Evolutionary conservation across 2,113 vertebrate species (phyloP), one percentile per base, ranked within the genome.

Genomic region (Chlamydotis undulata): DNA sequence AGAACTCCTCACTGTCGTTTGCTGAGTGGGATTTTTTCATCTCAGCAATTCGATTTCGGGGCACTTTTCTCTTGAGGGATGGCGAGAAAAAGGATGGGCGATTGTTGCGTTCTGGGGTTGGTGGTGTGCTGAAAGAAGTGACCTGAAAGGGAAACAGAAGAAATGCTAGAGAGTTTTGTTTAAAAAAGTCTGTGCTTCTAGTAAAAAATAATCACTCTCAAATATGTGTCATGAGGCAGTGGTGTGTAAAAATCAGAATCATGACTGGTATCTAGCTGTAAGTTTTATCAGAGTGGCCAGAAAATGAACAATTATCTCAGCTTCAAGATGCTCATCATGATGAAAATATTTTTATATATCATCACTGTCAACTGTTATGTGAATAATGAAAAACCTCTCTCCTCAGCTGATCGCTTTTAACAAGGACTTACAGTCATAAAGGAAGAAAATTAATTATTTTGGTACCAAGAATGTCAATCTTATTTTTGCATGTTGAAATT

Each of bases 11-110:
- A 5, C 99, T 99, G 98, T 99, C 99, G 0, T 99, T 99, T 90
- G 99, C 99, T 0, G 99, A 99, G 94, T 99, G 99, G 1, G 99
- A 99, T 93, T 99, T 99, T 97, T 99, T 99, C 99, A 99, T 99
- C 97, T 99, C 99, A 0, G 99, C 98, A 7, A 98, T 99, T 33
- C 98, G 97, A 97, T 98, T 99, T 43, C 99, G 97, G 8, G 99
- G 99, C 61, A 99, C 97, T 97, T 99, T 99, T 29, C 99, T 98
- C 61, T 99, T 98, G 56, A 99, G 99, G 29, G 99, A 99, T 0
- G 99, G 99, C 5, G 99, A 99, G 97, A 99, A 99, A 97, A 99
- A 99, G 45, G 99, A 98, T 0, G 99, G 99, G 18, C 99, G 98
- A 97, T 98, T 98, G 98, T 98, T 99, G 77, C 99, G 98, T 95